phyloP scores from a whole-genome alignment of 2,888 invertebrate species.

The Stegana nigrithorax region DNA sequence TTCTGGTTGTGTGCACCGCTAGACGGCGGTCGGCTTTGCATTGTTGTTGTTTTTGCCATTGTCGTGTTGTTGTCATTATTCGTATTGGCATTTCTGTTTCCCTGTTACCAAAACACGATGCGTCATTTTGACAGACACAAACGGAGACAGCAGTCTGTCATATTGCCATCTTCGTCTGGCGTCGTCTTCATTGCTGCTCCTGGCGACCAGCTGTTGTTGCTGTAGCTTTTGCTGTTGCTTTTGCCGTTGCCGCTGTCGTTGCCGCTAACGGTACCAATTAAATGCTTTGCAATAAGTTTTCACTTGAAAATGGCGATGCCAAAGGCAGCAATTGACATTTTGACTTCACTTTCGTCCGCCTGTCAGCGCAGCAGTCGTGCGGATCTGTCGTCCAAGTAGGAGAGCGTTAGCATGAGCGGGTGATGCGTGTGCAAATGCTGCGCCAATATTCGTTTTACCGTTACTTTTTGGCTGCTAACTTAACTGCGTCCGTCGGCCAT shows the following conservation, averaged over 20 bases:
- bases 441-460: no score
- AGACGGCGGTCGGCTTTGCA: constrained; percentile 39
- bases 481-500: not conserved
- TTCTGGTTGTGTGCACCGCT: not conserved
- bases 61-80: constrained; percentile 19
- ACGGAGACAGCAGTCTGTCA: constrained; percentile 69
- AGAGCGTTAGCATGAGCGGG: no score
- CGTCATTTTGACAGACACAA: constrained; percentile 70
- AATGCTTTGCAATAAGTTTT: not conserved
- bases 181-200: constrained; percentile 34
- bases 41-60: constrained; percentile 20
- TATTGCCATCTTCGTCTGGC: constrained; percentile 44
- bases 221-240: constrained; percentile 26
- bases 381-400: no score
- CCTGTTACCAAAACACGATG: constrained; percentile 69
- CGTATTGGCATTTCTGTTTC: constrained; percentile 62
- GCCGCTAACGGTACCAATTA: no score
- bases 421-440: no score
- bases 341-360: not conserved
- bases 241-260: not conserved
- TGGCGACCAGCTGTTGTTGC: constrained; percentile 37
- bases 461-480: not conserved
- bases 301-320: not conserved
- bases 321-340: not conserved
- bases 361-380: no score